phyloP scores from a whole-genome alignment of 2,888 invertebrate genomes.

The Lithodes maja region DNA sequence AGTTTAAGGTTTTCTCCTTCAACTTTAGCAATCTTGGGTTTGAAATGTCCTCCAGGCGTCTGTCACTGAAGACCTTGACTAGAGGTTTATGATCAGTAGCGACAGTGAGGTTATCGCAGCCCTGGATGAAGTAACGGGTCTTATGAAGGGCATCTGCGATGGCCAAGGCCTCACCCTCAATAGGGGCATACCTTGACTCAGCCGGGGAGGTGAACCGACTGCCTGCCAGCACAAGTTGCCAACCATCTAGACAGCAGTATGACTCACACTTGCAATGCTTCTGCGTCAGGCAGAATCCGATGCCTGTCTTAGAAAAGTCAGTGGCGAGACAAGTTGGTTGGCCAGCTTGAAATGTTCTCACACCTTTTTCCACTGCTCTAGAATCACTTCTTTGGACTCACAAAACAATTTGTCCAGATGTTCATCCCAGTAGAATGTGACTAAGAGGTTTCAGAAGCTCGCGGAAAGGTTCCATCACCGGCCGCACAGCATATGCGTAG shows the following conservation, averaged over 20 bases:
- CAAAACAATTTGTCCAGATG: too few relatives aligned
- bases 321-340: too few relatives aligned
- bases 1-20: constrained; percentile 32
- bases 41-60: not conserved
- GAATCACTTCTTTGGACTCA: too few relatives aligned
- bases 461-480: too few relatives aligned
- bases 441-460: too few relatives aligned
- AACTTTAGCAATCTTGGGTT: constrained; percentile 28
- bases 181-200: constrained; percentile 34
- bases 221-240: constrained; percentile 29
- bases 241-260: constrained; percentile 35
- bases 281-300: constrained; percentile 49
- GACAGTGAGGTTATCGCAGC: constrained; percentile 24
- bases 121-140: constrained; percentile 25
- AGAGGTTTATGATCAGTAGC: constrained; percentile 45
- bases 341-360: too few relatives aligned
- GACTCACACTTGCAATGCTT: constrained; percentile 34
- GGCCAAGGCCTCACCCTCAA: constrained; percentile 34
- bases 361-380: too few relatives aligned
- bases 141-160: constrained; percentile 46
- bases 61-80: constrained; percentile 5
- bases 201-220: constrained; percentile 30
- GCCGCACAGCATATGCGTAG: too few relatives aligned
- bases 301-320: too few relatives aligned
- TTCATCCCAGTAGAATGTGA: too few relatives aligned